Percentiles rank a stretch among this genome's conserved stretches.
phyloP scores from a whole-genome alignment of 2,113 vertebrate species.

The Rattus rattus region DNA sequence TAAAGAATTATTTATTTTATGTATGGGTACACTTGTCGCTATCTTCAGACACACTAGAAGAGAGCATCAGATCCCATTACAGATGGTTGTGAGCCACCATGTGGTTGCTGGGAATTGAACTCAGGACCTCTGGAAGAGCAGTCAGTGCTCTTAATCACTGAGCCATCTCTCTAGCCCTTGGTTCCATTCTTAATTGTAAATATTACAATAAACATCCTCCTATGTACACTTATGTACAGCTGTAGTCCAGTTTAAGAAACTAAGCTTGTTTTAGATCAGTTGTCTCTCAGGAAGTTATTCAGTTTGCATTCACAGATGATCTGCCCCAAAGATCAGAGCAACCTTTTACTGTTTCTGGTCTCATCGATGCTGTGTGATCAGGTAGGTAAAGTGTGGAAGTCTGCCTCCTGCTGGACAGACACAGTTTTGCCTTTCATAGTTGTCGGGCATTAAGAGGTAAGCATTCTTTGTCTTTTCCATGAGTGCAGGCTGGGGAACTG shows the following conservation, averaged over 20 bases:
- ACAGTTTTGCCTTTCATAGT: neutral
- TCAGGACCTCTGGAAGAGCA: no score
- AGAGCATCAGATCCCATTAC: no score
- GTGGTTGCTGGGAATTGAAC: no score
- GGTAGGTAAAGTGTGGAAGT: neutral
- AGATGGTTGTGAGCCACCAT: no score
- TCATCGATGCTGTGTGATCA: neutral
- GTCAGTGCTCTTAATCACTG: no score
- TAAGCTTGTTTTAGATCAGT: neutral
- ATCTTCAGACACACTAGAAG: no score
- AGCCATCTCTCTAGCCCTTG: no score
- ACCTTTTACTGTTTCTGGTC: neutral
- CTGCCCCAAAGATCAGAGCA: neutral
- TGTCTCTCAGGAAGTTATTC: neutral
- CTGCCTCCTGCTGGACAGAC: neutral
- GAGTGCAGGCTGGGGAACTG: neutral
- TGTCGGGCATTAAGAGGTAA: neutral
- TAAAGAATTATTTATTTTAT: no score
- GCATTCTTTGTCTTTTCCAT: neutral
- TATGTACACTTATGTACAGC: neutral
- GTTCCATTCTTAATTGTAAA: neutral
- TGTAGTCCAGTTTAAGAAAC: neutral
- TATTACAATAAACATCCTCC: neutral
- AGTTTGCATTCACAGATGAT: slow-evolving; percentile 18
- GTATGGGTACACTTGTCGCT: no score